Evolutionary conservation across 2,888 invertebrate genomes (phyloP).

Genomic region (Cryptosula pallasiana): DNA sequence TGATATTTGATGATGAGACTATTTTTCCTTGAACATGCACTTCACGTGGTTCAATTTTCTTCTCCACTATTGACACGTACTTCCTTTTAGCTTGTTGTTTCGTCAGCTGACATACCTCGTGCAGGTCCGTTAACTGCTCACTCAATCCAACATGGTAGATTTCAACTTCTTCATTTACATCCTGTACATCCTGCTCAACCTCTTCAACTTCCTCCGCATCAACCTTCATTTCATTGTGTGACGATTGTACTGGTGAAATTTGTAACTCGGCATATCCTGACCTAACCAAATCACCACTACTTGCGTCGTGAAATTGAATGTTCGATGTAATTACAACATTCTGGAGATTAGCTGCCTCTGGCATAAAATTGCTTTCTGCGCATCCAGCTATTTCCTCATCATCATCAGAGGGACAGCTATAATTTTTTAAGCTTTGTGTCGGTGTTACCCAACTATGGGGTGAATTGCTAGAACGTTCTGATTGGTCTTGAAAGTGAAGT

Average conservation of each 20-base stretch:
- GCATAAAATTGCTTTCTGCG: background rate
- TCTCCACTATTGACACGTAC: constrained; percentile 4
- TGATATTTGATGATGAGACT: background rate
- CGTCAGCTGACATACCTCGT: background rate
- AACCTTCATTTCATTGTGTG: background rate
- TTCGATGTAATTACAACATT: background rate
- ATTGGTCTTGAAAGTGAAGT: background rate
- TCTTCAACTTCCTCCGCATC: background rate
- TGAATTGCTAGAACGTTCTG: background rate
- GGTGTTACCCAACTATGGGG: background rate
- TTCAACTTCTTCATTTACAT: background rate
- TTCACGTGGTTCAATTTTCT: background rate
- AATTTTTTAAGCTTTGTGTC: background rate
- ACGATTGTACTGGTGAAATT: background rate
- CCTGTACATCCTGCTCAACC: background rate
- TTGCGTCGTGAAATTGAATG: background rate
- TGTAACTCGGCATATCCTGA: background rate
- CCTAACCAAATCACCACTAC: background rate
- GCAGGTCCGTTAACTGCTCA: background rate
- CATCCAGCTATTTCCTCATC: background rate
- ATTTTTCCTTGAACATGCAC: background rate
- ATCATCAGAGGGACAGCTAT: background rate
- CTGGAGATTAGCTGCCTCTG: background rate
- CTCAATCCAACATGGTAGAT: background rate
- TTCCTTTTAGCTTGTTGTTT: background rate